These are phyloP conservation scores for Plebejus argus DNA, from an alignment of 2,888 invertebrate species.

Conservation along the genomic window DNA sequence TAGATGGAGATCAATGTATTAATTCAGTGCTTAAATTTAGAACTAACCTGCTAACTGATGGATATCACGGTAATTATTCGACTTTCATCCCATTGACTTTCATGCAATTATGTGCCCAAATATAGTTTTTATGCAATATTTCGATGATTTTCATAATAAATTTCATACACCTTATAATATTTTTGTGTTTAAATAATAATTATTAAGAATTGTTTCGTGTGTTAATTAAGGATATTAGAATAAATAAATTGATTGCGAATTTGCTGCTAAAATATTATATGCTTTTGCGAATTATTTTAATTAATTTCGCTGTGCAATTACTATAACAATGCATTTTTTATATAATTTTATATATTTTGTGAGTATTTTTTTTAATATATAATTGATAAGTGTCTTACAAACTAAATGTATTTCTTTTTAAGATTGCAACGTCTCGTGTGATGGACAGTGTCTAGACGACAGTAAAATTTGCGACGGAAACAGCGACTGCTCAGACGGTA, in stretches of 20 bases:
- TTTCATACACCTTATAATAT: neutral
- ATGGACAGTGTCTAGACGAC: conserved; percentile 82
- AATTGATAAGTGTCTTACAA: conserved; percentile 37
- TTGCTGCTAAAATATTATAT: neutral
- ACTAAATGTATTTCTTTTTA: conserved; percentile 58
- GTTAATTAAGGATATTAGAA: neutral
- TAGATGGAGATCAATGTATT: conserved; percentile 12
- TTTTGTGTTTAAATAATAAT: neutral
- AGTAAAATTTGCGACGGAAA: conserved; percentile 80
- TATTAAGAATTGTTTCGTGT: neutral
- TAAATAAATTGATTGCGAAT: conserved; percentile 8
- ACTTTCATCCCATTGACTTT: conserved; percentile 4
- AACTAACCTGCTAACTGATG: neutral
- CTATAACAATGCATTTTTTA: neutral
- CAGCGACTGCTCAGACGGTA: conserved; percentile 81
- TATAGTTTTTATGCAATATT: neutral
- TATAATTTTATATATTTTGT: neutral
- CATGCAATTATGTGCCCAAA: neutral
- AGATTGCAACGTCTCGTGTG: conserved; percentile 67
- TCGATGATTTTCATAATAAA: neutral
- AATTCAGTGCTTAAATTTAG: conserved; percentile 17
- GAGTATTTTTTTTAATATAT: neutral
- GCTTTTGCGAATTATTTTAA: conserved; percentile 1
- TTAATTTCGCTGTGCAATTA: conserved; percentile 4
- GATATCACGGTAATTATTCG: neutral